Evolutionary conservation across 2,797 vertebrate genomes (phyloP), one percentile per base, ranked within the genome.

Genomic region (Sebastes cheni): DNA sequence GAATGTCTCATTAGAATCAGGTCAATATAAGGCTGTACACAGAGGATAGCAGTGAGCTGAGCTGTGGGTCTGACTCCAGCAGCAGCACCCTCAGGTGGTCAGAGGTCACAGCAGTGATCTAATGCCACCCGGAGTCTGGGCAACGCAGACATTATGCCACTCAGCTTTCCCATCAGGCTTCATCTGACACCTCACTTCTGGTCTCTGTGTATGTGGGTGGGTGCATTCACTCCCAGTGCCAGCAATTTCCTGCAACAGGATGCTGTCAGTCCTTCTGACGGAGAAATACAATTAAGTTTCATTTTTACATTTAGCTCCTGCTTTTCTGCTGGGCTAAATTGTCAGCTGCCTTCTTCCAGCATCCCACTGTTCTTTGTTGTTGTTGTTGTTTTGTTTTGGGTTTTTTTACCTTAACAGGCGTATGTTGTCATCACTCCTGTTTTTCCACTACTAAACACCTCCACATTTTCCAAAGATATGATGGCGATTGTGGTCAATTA

Each of bases 241-340:
- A 61, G 79, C 68, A 84, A 89, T 90, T 90, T 92, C 89, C 89
- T 86, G 85, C 73, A 52, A 77, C 75, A 78, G 86, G 88, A 86
- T 72, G 65, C 79, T 85, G 88, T 86, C 86, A 86, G 73, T 83
- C 79, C 68, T 64, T 86, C 67, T 88, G 89, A 90, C 80, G 83
- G 69, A 75, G 71, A 77, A 85, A 85, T 72, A 81, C 83, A 88
- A 89, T 91, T 90, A 91, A 55, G 74, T 77, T 83, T 77, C 34
- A 77, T 86, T 82, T 86, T 77, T 50, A 82, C 60, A 78, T 89
- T 86, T 71, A 85, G 65, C 66, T 80, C 32, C 20, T 59, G 46
- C 72, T 65, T 71, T 67, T 75, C 65, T 74, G 20, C 54, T 23
- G 13, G 25, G 34, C 58, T 77, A 23, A 71, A 76, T 39, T 71